A percentile compares a stretch with the other conserved stretches of the same genome.
These are phyloP conservation scores for Hipparchia semele DNA, from an alignment of 2,888 invertebrate genomes.

Conservation along the genomic window DNA sequence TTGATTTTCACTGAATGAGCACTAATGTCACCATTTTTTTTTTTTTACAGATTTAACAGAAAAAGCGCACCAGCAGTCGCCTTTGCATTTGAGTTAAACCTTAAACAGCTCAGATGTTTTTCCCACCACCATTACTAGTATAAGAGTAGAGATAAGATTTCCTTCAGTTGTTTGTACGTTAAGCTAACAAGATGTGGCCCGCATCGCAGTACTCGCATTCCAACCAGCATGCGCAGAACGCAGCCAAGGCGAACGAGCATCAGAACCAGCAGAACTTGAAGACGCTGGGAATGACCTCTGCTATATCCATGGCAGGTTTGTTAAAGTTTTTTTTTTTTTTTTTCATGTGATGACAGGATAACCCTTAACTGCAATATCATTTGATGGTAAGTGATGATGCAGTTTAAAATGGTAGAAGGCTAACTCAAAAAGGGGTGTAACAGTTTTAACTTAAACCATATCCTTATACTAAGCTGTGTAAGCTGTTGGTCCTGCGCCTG, in stretches of 20 bases:
- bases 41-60: conserved; percentile 50
- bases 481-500: too few species aligned
- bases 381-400: too few species aligned
- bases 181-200: conserved; percentile 78
- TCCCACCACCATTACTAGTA: conserved; percentile 48
- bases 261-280: conserved; percentile 83
- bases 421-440: too few species aligned
- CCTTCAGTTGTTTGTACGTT: background rate
- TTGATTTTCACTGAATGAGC: too few species aligned
- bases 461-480: too few species aligned
- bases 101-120: conserved; percentile 50
- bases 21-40: background rate
- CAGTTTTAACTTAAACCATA: too few species aligned
- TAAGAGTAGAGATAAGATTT: conserved; percentile 36
- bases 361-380: too few species aligned
- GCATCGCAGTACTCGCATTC: conserved; percentile 77
- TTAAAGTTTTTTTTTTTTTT: conserved; percentile 26
- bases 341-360: too few species aligned
- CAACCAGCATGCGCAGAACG: conserved; percentile 58
- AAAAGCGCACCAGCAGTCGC: conserved; percentile 48
- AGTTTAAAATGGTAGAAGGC: too few species aligned
- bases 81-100: conserved; percentile 47
- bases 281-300: conserved; percentile 96
- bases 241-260: conserved; percentile 66
- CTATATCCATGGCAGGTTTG: conserved; percentile 93